Base-by-base conservation (phyloP, 53 echinoderm and acorn worm species). In the Mesocentrotus franciscanus region DNA sequence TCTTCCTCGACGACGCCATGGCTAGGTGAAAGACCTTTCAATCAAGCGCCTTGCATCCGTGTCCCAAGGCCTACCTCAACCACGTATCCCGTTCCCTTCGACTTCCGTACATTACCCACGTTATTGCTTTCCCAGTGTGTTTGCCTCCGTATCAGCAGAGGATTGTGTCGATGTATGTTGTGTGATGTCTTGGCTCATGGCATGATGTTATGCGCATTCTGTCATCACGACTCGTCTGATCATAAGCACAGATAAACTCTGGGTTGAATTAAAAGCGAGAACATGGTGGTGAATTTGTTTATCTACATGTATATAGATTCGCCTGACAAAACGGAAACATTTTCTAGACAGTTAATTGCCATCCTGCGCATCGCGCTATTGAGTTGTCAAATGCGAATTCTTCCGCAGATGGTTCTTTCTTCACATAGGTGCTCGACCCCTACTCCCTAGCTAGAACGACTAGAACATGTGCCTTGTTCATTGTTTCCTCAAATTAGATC, bases 101-200 rank as follows among this genome's bases (percentile, higher is more conserved):
- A 91, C 91, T 91, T 91, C 91, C 91, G 91, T 33, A 34, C 39
- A 91, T 91, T 91, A 91, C 66, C 66, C 66, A 18, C 91, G 62
- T 91, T 91, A 91, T 91, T 91, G 66, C 61, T 7, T 91, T 62
- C 10, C 18, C 35, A 35, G 22, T 66, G 35, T 91, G 64, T 91
- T 87, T 87, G 26, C 87, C 87, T 29, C 87, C 57, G 87, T 35
- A 7, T 84, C 18, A 84, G 55, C 84, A n/a, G 87, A n/a, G 56
- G 87, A 27, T 14, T 56, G 57, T 42, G 87, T 22, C 22, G 20
- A 49, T 75, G 17, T 11, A 20, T 49, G 87, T 27, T 59, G 27
- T 27, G 30, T n/a, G 17, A 22, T 16, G 6, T 42, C 49, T 84
- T 84, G 35, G 49, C 84, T 42, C 84, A 84, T 84, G 49, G 39